A percentile compares a stretch with the other conserved stretches of the same genome.
Evolutionary conservation across 37 sponge, comb jelly and placozoan species (phyloP).

Genomic region (Diacarnus erythraeanus): DNA sequence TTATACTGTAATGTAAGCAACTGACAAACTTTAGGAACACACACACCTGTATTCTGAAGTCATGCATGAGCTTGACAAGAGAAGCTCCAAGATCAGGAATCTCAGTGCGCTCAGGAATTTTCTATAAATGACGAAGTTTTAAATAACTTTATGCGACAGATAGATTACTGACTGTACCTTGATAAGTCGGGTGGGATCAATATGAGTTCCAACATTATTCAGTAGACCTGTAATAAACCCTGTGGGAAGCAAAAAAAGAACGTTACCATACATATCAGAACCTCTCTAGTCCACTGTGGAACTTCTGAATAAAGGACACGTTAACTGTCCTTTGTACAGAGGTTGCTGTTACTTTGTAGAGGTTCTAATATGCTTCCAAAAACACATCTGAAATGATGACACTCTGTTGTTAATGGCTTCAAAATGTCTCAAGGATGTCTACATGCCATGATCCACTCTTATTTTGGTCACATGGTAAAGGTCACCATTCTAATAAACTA

Average conservation of each 20-base stretch:
- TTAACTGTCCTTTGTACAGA: too few species aligned
- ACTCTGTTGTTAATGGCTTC: too few species aligned
- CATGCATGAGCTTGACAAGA: slow-evolving; percentile 92
- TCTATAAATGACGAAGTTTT: slow-evolving; percentile 14
- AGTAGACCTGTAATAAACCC: slow-evolving; percentile 86
- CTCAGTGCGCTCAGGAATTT: slow-evolving; percentile 64
- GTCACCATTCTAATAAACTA: too few species aligned
- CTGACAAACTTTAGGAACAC: not conserved
- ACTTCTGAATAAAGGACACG: not conserved
- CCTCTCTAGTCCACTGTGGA: not conserved
- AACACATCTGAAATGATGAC: too few species aligned
- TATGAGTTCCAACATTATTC: slow-evolving; percentile 90
- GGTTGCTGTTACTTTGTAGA: too few species aligned
- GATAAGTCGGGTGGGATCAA: slow-evolving; percentile 86
- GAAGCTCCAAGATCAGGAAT: slow-evolving; percentile 82
- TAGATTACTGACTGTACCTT: slow-evolving; percentile 38
- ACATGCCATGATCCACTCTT: too few species aligned
- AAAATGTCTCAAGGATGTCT: too few species aligned
- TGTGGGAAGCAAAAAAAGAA: not conserved
- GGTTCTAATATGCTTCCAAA: too few species aligned
- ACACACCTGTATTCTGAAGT: slow-evolving; percentile 81
- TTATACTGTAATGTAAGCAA: not conserved
- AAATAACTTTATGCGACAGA: not conserved
- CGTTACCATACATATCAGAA: not conserved
- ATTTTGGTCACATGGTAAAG: too few species aligned